A percentile compares a stretch with the other conserved stretches of the same genome.
Evolutionary conservation across 2,113 vertebrate species (phyloP).

Genomic region (Thalassarche chlororhynchos): DNA sequence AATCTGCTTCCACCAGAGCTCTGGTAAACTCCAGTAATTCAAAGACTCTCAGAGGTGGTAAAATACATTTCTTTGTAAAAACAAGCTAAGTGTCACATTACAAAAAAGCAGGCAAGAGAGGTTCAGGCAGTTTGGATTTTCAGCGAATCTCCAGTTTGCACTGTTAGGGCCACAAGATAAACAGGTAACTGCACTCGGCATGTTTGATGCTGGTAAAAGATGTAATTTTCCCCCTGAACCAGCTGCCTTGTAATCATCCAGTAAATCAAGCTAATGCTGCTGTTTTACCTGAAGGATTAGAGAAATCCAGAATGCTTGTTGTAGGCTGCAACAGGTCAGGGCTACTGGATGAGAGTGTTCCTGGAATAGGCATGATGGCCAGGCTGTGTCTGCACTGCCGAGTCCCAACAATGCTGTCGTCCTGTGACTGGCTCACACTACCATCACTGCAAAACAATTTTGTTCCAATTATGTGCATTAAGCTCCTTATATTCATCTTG

Average conservation of each 20-base stretch:
- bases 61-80: neutral
- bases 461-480: accelerated
- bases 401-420: constrained; percentile 96
- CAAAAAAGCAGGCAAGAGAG: neutral
- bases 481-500: neutral
- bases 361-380: constrained; percentile 94
- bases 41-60: neutral
- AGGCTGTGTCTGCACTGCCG: constrained; percentile 94
- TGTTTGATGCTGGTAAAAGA: accelerated
- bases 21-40: neutral
- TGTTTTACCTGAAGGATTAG: constrained; percentile 89
- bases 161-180: neutral
- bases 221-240: neutral
- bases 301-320: constrained; percentile 89
- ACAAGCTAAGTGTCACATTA: neutral
- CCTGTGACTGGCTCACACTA: constrained; percentile 92
- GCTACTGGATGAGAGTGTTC: constrained; percentile 92
- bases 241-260: neutral
- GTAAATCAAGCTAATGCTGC: neutral
- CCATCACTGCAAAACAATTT: constrained; percentile 83
- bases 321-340: constrained; percentile 94
- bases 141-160: neutral
- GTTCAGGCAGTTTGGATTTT: neutral
- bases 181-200: neutral
- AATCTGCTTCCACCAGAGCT: neutral